Percentiles rank a stretch among this genome's conserved stretches.
These are phyloP conservation scores for Phoenicopterus ruber DNA, from an alignment of 2,113 vertebrate species.

Conservation along the genomic window DNA sequence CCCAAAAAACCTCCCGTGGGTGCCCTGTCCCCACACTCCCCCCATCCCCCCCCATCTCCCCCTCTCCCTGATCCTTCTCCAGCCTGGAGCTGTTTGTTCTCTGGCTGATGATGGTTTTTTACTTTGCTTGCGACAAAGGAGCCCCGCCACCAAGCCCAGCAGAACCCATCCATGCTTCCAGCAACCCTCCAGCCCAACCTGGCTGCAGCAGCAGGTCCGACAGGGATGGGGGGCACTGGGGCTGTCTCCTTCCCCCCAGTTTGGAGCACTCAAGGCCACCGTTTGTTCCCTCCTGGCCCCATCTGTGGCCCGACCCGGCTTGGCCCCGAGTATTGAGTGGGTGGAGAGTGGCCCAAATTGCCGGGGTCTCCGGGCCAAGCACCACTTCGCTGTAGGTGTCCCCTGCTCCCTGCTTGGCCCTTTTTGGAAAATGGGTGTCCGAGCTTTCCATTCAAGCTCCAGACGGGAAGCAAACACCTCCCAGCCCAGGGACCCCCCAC, in stretches of 20 bases:
- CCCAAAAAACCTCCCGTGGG: background rate
- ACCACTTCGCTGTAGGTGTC: background rate
- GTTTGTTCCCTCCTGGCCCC: background rate
- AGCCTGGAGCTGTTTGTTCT: constrained; percentile 40
- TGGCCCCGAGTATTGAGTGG: background rate
- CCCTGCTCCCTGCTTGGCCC: background rate
- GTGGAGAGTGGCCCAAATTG: background rate
- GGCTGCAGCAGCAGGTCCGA: fast-evolving
- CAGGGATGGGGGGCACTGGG: background rate
- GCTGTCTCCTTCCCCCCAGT: background rate
- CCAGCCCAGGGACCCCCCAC: background rate
- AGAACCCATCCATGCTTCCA: background rate
- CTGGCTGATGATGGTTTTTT: constrained; percentile 9
- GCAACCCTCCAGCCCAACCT: background rate
- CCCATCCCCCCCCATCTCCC: background rate
- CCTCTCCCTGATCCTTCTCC: background rate
- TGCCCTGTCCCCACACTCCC: background rate
- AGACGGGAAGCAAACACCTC: background rate
- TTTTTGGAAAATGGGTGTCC: background rate
- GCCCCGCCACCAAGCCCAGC: background rate
- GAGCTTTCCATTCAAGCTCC: background rate
- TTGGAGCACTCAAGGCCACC: background rate
- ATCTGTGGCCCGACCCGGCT: background rate
- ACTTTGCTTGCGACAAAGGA: background rate
- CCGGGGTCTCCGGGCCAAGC: background rate